These are phyloP conservation scores for Oxygymnocypris stewartii DNA, from an alignment of 2,113 vertebrate species.

Conservation along the genomic window DNA sequence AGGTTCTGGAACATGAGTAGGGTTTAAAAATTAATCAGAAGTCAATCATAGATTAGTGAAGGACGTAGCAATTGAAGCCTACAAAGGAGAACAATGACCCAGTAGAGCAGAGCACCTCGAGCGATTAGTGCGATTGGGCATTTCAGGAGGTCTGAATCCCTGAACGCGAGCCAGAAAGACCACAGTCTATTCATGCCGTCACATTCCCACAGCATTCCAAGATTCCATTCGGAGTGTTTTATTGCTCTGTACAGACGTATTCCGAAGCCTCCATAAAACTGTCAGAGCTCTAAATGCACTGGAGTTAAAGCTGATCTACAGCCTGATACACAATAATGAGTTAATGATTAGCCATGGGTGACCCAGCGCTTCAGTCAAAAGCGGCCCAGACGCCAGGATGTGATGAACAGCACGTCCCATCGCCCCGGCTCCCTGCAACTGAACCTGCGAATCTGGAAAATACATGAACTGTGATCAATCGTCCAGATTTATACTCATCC, in stretches of 20 bases:
- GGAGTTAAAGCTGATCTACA: conserved; percentile 46
- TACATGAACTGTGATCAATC: conserved; percentile 38
- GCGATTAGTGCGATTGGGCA: neutral
- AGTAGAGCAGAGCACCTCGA: conserved; percentile 4
- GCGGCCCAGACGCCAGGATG: conserved; percentile 5
- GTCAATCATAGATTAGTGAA: conserved; percentile 24
- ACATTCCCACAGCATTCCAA: conserved; percentile 41
- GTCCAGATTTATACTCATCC: conserved; percentile 49
- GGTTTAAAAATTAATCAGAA: conserved; percentile 40
- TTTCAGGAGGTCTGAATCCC: conserved; percentile 34
- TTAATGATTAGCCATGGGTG: conserved; percentile 56
- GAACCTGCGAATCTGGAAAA: conserved; percentile 16
- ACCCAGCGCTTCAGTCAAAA: conserved; percentile 41
- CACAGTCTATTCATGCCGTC: conserved; percentile 9
- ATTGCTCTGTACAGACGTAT: conserved; percentile 47
- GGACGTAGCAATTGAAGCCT: neutral
- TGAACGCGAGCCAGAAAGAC: conserved; percentile 24
- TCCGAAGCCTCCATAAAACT: conserved; percentile 51
- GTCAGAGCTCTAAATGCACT: conserved; percentile 40
- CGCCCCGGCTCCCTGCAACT: neutral
- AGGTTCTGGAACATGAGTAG: conserved; percentile 11
- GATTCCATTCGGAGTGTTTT: conserved; percentile 48
- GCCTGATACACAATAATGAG: conserved; percentile 50
- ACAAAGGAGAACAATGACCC: neutral
- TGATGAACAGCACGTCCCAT: conserved; percentile 38